A percentile compares a stretch with the other conserved stretches of the same genome.
Evolutionary conservation across 2,888 invertebrate species (phyloP).

Genomic region (Eurytoma adleriae): DNA sequence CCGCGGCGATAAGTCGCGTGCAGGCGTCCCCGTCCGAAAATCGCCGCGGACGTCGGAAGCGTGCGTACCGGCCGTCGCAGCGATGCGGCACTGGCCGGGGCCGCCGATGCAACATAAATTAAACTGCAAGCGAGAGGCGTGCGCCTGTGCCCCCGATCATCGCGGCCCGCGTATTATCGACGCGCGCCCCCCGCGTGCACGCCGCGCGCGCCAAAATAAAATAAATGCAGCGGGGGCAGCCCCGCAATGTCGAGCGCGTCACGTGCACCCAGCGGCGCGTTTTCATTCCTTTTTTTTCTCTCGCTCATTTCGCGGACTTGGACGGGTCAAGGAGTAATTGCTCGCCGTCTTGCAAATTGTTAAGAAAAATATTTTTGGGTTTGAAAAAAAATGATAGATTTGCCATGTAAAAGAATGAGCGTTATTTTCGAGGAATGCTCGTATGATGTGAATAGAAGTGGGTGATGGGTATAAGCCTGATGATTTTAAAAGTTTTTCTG

Average conservation of each 20-base stretch:
- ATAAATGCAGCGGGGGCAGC: neutral
- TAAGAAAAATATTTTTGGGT: no score
- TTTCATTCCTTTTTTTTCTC: no score
- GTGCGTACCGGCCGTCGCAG: constrained; percentile 43
- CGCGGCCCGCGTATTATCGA: constrained; percentile 46
- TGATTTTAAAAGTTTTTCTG: no score
- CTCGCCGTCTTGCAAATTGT: no score
- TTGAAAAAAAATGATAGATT: no score
- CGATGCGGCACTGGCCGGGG: constrained; percentile 49
- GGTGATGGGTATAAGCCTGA: no score
- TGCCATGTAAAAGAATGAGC: no score
- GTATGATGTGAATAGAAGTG: no score
- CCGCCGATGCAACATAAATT: constrained; percentile 57
- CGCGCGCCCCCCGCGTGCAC: constrained; percentile 16
- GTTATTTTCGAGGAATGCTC: no score
- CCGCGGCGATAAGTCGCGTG: neutral
- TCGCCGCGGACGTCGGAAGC: constrained; percentile 36
- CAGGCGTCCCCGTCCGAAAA: constrained; percentile 16
- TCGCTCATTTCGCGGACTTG: neutral
- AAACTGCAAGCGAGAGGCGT: constrained; percentile 54
- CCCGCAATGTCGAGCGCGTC: neutral
- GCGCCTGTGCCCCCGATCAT: constrained; percentile 11
- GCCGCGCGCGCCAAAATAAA: neutral
- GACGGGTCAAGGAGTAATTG: no score
- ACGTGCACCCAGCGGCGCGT: neutral